Conservation (phyloP, 2,888 invertebrate species). For the Vandiemenella viatica region DNA sequence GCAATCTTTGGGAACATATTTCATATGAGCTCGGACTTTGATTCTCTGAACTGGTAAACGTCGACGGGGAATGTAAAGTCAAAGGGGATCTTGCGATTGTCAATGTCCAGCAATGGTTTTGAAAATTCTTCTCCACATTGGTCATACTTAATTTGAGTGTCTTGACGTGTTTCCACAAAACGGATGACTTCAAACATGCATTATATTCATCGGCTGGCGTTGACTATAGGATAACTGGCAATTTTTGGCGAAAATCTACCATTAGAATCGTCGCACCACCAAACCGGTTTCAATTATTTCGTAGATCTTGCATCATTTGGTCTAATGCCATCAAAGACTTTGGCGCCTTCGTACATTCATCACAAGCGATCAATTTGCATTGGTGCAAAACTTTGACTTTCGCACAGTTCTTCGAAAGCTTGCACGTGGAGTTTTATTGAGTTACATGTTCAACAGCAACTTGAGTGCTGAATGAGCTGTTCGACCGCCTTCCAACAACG, state of each 20-base stretch:
- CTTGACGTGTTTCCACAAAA: constrained; percentile 1
- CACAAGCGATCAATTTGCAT: constrained; percentile 6
- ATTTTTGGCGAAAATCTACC: constrained; percentile 8
- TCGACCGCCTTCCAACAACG: no score
- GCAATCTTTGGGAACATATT: constrained; percentile 9
- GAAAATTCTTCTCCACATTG: constrained; percentile 1
- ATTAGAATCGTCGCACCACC: constrained; percentile 5
- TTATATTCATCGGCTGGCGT: neutral
- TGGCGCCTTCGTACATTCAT: constrained; percentile 1
- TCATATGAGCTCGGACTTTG: constrained; percentile 8
- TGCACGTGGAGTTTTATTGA: no score
- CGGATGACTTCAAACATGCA: constrained; percentile 6
- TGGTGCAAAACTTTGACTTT: no score
- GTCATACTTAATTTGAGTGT: constrained; percentile 4
- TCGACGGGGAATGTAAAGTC: constrained; percentile 6
- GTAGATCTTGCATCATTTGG: no score
- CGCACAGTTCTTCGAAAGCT: no score
- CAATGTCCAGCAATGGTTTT: constrained; percentile 6
- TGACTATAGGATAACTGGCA: constrained; percentile 6
- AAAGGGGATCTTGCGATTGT: constrained; percentile 7
- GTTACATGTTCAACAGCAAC: no score
- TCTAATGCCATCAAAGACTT: neutral
- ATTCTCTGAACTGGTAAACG: constrained; percentile 2
- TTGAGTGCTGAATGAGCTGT: no score
- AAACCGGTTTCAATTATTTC: neutral